Evolutionary conservation across 2,113 vertebrate species (phyloP).

Genomic region (Pomatostomus ruficeps): DNA sequence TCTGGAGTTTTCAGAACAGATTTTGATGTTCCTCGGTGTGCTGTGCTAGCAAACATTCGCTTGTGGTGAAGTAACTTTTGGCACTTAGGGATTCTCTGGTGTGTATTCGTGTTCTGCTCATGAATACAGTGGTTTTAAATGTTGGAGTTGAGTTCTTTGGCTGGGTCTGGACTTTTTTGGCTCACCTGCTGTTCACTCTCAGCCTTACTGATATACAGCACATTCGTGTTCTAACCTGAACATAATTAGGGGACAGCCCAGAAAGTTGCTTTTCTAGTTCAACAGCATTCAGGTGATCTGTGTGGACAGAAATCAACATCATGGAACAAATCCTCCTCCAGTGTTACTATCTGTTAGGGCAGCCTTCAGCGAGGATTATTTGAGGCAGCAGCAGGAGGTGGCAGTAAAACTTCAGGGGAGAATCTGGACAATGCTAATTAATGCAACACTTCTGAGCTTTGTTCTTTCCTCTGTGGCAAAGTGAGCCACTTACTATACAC

Average conservation of each 20-base stretch:
- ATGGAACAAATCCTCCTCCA: background rate
- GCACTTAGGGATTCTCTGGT: background rate
- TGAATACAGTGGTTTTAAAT: background rate
- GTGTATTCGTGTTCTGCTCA: background rate
- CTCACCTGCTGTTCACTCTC: background rate
- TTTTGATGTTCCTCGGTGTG: background rate
- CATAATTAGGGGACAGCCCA: background rate
- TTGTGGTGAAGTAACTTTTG: background rate
- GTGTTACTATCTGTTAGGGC: background rate
- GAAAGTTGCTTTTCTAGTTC: background rate
- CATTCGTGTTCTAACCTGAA: background rate
- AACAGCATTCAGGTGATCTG: background rate
- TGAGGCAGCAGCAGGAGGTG: background rate
- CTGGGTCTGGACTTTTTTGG: background rate
- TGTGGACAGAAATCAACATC: background rate
- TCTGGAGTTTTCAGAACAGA: background rate
- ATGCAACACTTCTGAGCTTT: background rate
- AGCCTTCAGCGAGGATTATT: background rate
- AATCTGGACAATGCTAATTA: background rate
- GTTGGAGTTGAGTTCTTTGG: background rate
- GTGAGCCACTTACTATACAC: background rate
- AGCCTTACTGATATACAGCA: background rate
- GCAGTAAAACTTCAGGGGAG: background rate
- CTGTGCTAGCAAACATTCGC: background rate
- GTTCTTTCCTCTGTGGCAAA: background rate